Evolutionary conservation across 2,113 vertebrate species (phyloP), one percentile per base, ranked within the genome.

Genomic region (Corythoichthys haematopterus): DNA sequence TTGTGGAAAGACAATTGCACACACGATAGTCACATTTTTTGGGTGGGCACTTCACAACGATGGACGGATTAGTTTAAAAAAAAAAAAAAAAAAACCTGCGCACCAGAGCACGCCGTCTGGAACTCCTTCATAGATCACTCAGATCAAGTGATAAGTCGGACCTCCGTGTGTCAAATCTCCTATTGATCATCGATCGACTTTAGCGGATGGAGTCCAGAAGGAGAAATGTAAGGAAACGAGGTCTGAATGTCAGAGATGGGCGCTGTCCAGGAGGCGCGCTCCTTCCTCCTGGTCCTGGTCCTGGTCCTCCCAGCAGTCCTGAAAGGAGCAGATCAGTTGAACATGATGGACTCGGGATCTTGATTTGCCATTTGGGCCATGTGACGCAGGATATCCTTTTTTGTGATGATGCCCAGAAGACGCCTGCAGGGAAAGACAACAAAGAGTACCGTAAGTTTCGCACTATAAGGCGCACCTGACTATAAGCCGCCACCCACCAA

Each of bases 361-460:
- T 95, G 93, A 90, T 98, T 94, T 92, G 97, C 94, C 95, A 95
- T 98, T 93, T 99, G 97, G 90, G 97, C 97, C 96, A 98, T 98
- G 92, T 99, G 97, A 91, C 97, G 96, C 53, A 99, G 97, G 92
- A 99, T 98, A 90, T 99, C 97, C 96, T 99, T 99, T 96, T 99
- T 99, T 95, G 97, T 99, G 90, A 99, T 94, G 90, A 99, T 95
- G 91, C 97, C 97, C 94, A 99, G 96, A 90, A 99, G 97, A 84
- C 97, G 97, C 89, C 97, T 99, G 91, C 55, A 28, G 92, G 84
- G 75, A 73, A 80, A 80, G 83, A 92, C 0, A 52, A 64, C 58
- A 61, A 85, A 50, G 56, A 37, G 55, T 28, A 28, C 20, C 20
- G 20, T 28, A 28, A 28, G 20, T 28, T 28, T 28, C 20, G 20